Evolutionary conservation across 2,888 invertebrate genomes (phyloP).

Genomic region (Lasioglossum marginatum): DNA sequence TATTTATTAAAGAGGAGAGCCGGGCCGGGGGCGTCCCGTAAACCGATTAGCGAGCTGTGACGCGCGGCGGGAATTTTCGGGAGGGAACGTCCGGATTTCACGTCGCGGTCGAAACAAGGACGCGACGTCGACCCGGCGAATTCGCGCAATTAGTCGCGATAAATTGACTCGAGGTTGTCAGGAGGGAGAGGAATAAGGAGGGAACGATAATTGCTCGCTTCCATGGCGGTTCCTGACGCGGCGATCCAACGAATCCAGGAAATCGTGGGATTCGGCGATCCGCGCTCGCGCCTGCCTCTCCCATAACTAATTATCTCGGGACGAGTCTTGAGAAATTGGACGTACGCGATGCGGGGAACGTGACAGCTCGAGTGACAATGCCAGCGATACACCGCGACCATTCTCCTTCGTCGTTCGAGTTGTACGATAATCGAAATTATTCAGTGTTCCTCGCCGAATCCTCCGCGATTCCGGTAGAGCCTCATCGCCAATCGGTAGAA

Average conservation of each 20-base stretch:
- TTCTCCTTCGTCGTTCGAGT: neutral
- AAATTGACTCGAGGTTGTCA: slow-evolving; percentile 40
- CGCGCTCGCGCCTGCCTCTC: neutral
- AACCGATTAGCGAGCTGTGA: neutral
- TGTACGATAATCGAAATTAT: neutral
- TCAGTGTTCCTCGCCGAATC: neutral
- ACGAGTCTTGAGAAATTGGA: slow-evolving; percentile 44
- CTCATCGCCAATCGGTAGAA: too few relatives aligned
- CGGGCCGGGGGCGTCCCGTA: neutral
- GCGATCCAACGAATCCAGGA: neutral
- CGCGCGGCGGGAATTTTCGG: slow-evolving; percentile 5
- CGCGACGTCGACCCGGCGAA: slow-evolving; percentile 8
- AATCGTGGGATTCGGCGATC: neutral
- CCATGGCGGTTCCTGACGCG: slow-evolving; percentile 4
- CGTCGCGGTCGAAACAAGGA: neutral
- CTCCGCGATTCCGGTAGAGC: neutral
- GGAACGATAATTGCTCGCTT: slow-evolving; percentile 36
- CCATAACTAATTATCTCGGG: slow-evolving; percentile 45
- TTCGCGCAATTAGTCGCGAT: slow-evolving; percentile 26
- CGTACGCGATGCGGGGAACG: slow-evolving; percentile 3
- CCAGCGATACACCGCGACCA: slow-evolving; percentile 14
- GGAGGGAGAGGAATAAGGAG: neutral
- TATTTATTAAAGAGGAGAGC: neutral
- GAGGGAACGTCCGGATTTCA: neutral
- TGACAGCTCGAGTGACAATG: slow-evolving; percentile 33